These are phyloP conservation scores for Pachyuromys duprasi DNA, from an alignment of 2,797 vertebrate genomes.

Conservation along the genomic window DNA sequence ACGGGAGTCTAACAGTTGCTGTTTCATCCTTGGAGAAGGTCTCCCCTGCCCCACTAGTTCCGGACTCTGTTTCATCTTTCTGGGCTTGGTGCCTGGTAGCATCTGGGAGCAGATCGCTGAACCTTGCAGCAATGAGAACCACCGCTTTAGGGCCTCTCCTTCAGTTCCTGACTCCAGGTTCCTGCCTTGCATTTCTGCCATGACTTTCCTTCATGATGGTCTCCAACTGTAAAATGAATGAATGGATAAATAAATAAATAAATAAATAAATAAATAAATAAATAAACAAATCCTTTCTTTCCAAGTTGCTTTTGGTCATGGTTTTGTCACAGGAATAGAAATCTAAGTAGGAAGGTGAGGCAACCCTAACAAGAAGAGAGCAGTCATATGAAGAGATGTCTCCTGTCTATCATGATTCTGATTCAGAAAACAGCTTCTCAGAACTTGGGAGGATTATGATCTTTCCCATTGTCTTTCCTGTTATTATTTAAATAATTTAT, in stretches of 20 bases:
- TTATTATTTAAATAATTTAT: not conserved
- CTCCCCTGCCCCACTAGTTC: too few species aligned
- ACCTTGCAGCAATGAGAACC: not conserved
- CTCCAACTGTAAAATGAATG: not conserved
- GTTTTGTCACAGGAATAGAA: not conserved
- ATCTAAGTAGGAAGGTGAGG: not conserved
- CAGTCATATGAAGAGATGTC: not conserved
- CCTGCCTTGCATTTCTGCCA: not conserved
- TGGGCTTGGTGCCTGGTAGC: too few species aligned
- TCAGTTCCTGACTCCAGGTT: not conserved
- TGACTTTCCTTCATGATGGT: not conserved
- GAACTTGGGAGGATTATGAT: not conserved
- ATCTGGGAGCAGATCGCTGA: too few species aligned
- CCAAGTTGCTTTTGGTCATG: not conserved
- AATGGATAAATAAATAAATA: too few species aligned
- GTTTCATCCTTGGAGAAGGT: too few species aligned
- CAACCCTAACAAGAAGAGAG: not conserved
- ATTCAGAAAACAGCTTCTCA: constrained; percentile 25
- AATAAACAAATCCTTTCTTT: not conserved
- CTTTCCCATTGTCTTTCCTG: not conserved
- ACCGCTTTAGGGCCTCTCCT: not conserved
- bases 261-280: too few species aligned
- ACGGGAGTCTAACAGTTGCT: too few species aligned
- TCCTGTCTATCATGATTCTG: not conserved
- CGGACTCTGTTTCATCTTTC: too few species aligned